These are phyloP conservation scores for Spisula subtruncata DNA, from an alignment of 2,888 invertebrate genomes.

Conservation along the genomic window DNA sequence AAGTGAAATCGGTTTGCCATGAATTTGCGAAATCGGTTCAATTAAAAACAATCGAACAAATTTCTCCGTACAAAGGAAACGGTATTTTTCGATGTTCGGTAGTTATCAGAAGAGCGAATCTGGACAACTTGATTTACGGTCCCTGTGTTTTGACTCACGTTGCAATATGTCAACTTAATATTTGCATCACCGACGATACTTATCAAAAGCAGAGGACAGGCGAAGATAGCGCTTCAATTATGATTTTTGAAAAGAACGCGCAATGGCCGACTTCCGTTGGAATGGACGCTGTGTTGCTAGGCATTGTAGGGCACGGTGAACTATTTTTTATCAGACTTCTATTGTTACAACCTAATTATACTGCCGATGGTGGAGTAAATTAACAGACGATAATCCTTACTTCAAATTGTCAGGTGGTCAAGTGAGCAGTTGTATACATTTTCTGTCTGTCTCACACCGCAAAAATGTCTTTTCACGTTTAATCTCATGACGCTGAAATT, in stretches of 20 bases:
- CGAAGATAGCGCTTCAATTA: constrained; percentile 4
- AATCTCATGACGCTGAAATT: neutral
- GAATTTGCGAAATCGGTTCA: no score
- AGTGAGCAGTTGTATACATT: constrained; percentile 49
- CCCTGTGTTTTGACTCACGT: neutral
- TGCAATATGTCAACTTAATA: neutral
- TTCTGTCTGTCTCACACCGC: constrained; percentile 35
- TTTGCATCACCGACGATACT: constrained; percentile 3
- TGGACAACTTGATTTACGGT: neutral
- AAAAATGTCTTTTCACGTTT: constrained; percentile 33
- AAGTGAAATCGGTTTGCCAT: no score
- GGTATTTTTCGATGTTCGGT: no score
- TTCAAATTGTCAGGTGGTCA: constrained; percentile 49
- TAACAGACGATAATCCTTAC: constrained; percentile 44
- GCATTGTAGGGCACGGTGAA: constrained; percentile 29
- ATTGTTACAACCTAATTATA: constrained; percentile 31
- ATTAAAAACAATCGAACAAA: no score
- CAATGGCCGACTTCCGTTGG: neutral
- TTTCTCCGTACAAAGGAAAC: no score
- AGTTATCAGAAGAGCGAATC: no score
- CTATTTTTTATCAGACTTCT: constrained; percentile 39
- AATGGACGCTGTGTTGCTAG: constrained; percentile 51
- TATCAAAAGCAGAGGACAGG: constrained; percentile 20
- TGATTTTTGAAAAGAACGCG: constrained; percentile 29
- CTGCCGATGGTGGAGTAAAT: constrained; percentile 35